Conservation (phyloP, 2,797 vertebrate species). For the Pangasius larnaudii region DNA sequence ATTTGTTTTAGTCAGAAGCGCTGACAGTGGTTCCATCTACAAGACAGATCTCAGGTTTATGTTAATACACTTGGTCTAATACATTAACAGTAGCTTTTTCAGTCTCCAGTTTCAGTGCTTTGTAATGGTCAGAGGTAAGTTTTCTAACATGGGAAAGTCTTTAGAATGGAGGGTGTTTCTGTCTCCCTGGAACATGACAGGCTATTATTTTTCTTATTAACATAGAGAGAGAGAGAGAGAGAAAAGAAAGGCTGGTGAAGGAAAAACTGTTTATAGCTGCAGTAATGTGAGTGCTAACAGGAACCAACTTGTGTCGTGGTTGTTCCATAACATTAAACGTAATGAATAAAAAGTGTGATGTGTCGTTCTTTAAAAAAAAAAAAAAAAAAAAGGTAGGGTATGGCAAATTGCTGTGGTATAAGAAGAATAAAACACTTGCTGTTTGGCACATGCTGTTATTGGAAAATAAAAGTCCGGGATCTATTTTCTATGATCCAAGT, state of each 20-base stretch:
- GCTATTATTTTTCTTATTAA: not conserved
- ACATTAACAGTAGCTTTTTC: not conserved
- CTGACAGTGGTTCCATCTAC: not conserved
- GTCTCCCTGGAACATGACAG: not conserved
- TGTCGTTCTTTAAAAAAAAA: not conserved
- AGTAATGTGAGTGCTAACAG: not conserved
- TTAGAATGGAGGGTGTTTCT: not conserved
- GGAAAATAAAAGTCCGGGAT: not conserved
- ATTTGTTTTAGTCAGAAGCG: not conserved
- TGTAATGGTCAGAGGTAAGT: not conserved
- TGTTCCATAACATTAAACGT: not conserved
- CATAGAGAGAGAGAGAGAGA: not conserved
- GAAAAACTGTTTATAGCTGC: not conserved
- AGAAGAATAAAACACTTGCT: not conserved
- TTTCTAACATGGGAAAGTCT: not conserved
- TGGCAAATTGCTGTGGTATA: not conserved
- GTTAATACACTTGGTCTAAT: not conserved
- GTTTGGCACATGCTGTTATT: not conserved
- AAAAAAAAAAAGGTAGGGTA: not conserved
- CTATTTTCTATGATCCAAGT: not conserved
- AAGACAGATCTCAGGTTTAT: constrained; percentile 6
- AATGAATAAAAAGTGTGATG: not conserved
- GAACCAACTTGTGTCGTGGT: not conserved
- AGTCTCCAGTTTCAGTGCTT: not conserved
- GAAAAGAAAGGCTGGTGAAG: not conserved